phyloP scores from a whole-genome alignment of 2,113 vertebrate species.

The Cottus gobio region DNA sequence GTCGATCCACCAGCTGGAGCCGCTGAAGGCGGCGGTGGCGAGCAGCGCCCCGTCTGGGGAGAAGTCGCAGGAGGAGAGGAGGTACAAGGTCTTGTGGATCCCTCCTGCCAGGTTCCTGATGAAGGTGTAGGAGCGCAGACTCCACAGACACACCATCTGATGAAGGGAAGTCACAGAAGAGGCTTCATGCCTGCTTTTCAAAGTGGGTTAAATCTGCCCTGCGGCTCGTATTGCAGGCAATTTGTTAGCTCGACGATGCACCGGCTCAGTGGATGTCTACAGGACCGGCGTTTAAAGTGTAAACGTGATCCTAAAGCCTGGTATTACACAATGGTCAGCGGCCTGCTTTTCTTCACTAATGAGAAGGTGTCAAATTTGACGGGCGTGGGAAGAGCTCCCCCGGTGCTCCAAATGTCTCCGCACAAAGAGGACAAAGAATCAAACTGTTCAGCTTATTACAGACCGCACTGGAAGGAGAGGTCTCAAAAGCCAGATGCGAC shows the following conservation, averaged over 20 bases:
- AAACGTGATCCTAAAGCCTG: not conserved
- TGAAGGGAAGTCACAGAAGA: not conserved
- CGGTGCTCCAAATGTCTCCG: slow-evolving; percentile 1
- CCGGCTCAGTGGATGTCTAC: not conserved
- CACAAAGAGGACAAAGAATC: not conserved
- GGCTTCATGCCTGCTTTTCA: not conserved
- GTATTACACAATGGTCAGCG: not conserved
- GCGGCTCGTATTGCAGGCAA: not conserved
- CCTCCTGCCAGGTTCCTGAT: slow-evolving; percentile 90
- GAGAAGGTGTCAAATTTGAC: not conserved
- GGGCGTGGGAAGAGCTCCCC: not conserved
- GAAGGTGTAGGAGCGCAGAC: slow-evolving; percentile 91
- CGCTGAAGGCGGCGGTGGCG: slow-evolving; percentile 89
- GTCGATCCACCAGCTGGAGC: slow-evolving; percentile 88
- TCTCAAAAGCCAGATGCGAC: not conserved
- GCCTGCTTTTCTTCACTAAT: not conserved
- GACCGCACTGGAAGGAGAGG: not conserved
- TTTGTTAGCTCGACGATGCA: not conserved
- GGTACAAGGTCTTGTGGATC: slow-evolving; percentile 85
- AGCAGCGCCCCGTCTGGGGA: slow-evolving; percentile 94
- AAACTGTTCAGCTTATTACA: not conserved
- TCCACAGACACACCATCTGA: slow-evolving; percentile 94
- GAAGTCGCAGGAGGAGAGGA: slow-evolving; percentile 93
- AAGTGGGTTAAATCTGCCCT: not conserved
- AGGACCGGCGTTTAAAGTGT: not conserved